A percentile compares a stretch with the other conserved stretches of the same genome.
These are phyloP conservation scores for Phaonia tiefii DNA, from an alignment of 2,888 invertebrate genomes.

Conservation along the genomic window DNA sequence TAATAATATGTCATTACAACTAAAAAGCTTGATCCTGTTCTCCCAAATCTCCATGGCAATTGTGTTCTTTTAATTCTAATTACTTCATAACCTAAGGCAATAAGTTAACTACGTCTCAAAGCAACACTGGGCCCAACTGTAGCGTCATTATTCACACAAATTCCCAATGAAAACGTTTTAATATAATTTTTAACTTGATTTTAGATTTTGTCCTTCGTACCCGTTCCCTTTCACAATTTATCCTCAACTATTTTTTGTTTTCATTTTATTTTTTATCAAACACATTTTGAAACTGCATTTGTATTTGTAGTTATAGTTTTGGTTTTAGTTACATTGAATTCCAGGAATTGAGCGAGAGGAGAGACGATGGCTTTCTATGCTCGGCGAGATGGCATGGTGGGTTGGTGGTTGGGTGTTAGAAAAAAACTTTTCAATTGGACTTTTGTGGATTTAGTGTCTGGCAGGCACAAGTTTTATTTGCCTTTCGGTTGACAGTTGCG, in stretches of 20 bases:
- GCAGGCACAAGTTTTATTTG: conserved; percentile 69
- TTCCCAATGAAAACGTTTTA: conserved; percentile 38
- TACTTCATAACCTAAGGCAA: not conserved
- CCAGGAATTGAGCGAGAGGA: not conserved
- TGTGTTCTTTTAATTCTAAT: not conserved
- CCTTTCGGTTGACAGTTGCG: conserved; percentile 69
- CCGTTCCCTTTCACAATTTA: conserved; percentile 20
- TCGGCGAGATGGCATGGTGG: conserved; percentile 19
- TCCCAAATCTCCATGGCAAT: not conserved
- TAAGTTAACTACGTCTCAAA: not conserved
- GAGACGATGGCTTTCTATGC: not conserved
- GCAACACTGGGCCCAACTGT: not conserved
- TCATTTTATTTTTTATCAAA: too few relatives aligned
- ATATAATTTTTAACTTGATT: conserved; percentile 63
- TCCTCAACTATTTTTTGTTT: too few relatives aligned
- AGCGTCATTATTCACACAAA: too few relatives aligned
- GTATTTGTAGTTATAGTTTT: not conserved
- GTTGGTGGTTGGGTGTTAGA: not conserved
- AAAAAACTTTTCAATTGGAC: conserved; percentile 71
- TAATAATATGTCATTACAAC: too few relatives aligned
- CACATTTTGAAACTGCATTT: conserved; percentile 51
- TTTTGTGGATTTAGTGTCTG: conserved; percentile 70
- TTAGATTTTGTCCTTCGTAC: conserved; percentile 42
- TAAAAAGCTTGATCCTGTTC: too few relatives aligned
- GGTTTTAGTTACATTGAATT: conserved; percentile 9